These are phyloP conservation scores for Spatulosminthurus flaviceps DNA, from an alignment of 2,888 invertebrate genomes.

Conservation along the genomic window DNA sequence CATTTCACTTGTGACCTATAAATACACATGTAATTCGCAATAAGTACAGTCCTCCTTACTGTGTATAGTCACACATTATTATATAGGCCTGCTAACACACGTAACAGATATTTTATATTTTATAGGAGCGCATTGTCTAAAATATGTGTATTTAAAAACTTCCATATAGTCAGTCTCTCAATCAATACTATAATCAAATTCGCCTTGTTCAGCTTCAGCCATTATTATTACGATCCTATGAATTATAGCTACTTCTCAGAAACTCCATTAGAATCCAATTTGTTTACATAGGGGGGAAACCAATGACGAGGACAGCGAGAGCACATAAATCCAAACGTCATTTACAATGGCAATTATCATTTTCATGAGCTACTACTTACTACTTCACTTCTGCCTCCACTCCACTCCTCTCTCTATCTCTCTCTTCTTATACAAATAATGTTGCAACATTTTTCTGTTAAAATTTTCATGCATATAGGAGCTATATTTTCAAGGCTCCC, in stretches of 20 bases:
- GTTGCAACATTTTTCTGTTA: too few species aligned
- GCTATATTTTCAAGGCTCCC: too few species aligned
- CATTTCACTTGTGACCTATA: constrained; percentile 18
- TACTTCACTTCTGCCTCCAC: too few species aligned
- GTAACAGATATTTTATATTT: too few species aligned
- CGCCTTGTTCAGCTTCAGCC: constrained; percentile 1
- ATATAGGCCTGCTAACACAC: too few species aligned
- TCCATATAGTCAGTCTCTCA: not conserved
- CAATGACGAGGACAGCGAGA: too few species aligned
- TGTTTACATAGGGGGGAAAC: constrained; percentile 17
- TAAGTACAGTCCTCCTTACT: not conserved
- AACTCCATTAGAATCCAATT: constrained; percentile 38
- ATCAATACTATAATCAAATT: constrained; percentile 30
- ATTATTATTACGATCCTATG: not conserved
- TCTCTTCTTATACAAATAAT: too few species aligned
- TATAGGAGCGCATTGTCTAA: too few species aligned
- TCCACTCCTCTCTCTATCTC: too few species aligned
- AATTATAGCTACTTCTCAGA: not conserved
- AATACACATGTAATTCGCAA: not conserved
- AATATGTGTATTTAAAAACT: not conserved
- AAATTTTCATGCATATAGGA: too few species aligned
- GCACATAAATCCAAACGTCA: constrained; percentile 14
- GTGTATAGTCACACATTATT: not conserved
- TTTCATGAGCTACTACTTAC: constrained; percentile 1
- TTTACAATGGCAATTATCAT: constrained; percentile 18